A percentile compares a stretch with the other conserved stretches of the same genome.
These are phyloP conservation scores for Falcunculus frontatus DNA, from an alignment of 2,113 vertebrate genomes.

Conservation along the genomic window DNA sequence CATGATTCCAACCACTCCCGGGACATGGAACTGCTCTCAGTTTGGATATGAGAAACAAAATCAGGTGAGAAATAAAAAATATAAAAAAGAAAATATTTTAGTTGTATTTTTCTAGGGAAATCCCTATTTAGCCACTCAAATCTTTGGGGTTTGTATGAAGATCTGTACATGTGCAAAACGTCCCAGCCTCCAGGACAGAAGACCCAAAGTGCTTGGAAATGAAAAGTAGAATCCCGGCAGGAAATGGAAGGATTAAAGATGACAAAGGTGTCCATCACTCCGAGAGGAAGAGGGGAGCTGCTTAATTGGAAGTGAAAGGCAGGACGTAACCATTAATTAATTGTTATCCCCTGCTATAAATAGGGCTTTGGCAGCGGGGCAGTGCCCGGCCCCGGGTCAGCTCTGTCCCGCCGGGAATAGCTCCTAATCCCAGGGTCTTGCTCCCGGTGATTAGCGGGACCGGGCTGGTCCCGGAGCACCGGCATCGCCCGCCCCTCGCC, in stretches of 20 bases:
- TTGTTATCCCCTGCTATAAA: background rate
- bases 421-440: background rate
- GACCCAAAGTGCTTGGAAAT: background rate
- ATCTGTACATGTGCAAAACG: rapidly evolving
- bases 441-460: background rate
- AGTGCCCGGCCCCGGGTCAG: background rate
- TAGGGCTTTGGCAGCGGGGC: background rate
- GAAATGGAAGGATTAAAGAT: background rate
- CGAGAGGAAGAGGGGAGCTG: background rate
- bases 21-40: background rate
- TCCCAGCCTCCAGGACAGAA: background rate
- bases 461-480: background rate
- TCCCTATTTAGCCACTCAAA: background rate
- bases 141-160: background rate
- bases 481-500: rapidly evolving
- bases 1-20: rapidly evolving
- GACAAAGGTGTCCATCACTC: background rate
- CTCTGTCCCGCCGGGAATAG: background rate
- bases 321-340: background rate
- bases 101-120: background rate
- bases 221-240: background rate
- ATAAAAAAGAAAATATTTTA: background rate
- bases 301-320: background rate
- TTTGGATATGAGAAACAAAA: background rate
- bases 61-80: background rate